A percentile compares a stretch with the other conserved stretches of the same genome.
Evolutionary conservation across 2,113 vertebrate genomes (phyloP).

Genomic region (Hemicordylus capensis): DNA sequence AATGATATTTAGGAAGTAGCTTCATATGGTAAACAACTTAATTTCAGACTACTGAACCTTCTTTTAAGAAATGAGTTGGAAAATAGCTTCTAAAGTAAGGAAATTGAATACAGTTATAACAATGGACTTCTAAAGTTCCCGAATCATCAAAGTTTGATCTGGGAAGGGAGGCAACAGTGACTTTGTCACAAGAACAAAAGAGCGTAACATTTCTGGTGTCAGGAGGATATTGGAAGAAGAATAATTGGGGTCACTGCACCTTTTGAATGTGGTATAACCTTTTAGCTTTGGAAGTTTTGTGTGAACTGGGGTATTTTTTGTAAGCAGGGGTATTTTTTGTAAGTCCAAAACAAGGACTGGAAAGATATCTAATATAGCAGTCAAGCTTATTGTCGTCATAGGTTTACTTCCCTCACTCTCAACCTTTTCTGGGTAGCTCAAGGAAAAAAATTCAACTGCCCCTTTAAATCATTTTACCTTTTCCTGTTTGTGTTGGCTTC

Average conservation of each 20-base stretch:
- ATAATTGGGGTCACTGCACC: not conserved
- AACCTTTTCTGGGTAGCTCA: not conserved
- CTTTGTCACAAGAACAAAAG: slow-evolving; percentile 21
- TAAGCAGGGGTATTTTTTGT: not conserved
- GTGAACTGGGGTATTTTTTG: not conserved
- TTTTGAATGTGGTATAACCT: slow-evolving; percentile 2
- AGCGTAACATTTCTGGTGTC: accelerated
- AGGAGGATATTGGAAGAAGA: slow-evolving; percentile 11
- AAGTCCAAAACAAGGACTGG: not conserved
- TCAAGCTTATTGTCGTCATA: not conserved
- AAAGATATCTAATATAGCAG: slow-evolving; percentile 21
- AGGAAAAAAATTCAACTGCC: slow-evolving; percentile 46
- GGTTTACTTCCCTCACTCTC: not conserved
- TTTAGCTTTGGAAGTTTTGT: not conserved
- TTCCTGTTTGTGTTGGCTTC: slow-evolving; percentile 77
- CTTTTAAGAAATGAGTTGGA: not conserved
- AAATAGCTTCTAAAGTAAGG: not conserved
- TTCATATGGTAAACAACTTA: not conserved
- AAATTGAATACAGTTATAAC: not conserved
- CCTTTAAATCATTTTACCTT: slow-evolving; percentile 74
- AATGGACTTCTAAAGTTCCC: slow-evolving; percentile 15
- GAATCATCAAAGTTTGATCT: not conserved
- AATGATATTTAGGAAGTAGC: not conserved
- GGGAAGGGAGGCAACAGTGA: slow-evolving; percentile 6
- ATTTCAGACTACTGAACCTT: too few relatives aligned